Conservation (phyloP, 1,140 invertebrate genomes). For the Ceratina australensis region DNA sequence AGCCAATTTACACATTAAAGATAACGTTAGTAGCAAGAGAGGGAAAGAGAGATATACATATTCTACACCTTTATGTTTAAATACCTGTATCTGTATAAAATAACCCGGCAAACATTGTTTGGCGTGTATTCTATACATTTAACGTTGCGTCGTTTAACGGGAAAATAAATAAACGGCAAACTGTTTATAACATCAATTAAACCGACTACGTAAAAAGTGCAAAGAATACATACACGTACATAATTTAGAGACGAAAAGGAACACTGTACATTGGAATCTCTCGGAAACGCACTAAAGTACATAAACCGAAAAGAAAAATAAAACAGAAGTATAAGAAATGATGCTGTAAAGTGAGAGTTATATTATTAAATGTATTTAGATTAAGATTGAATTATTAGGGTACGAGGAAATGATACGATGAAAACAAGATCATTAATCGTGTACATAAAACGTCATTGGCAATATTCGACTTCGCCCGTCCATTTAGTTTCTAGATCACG, state of each 20-base stretch:
- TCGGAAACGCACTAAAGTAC: slow-evolving; percentile 52
- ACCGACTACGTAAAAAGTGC: not conserved
- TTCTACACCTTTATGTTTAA: slow-evolving; percentile 21
- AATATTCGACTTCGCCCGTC: slow-evolving; percentile 69
- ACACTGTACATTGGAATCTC: slow-evolving; percentile 50
- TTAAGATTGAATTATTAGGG: slow-evolving; percentile 60
- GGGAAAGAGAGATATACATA: slow-evolving; percentile 29
- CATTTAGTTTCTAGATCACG: slow-evolving; percentile 62
- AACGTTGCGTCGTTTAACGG: not conserved
- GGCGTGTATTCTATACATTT: slow-evolving; percentile 58
- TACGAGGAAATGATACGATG: slow-evolving; percentile 18
- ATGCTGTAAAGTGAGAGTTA: slow-evolving; percentile 58
- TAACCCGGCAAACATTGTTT: slow-evolving; percentile 45
- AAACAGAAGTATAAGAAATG: slow-evolving; percentile 44
- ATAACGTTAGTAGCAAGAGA: slow-evolving; percentile 58
- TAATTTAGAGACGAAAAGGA: slow-evolving; percentile 6
- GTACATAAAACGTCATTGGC: slow-evolving; percentile 64
- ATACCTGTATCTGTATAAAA: slow-evolving; percentile 51
- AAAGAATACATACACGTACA: not conserved
- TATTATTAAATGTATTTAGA: slow-evolving; percentile 64
- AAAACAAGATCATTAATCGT: slow-evolving; percentile 59
- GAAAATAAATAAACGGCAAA: not conserved
- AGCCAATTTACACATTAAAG: slow-evolving; percentile 66
- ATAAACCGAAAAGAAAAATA: slow-evolving; percentile 48
- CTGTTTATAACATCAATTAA: slow-evolving; percentile 13